Evolutionary conservation across 2,797 vertebrate species (phyloP).

Genomic region (Dipus sagitta): DNA sequence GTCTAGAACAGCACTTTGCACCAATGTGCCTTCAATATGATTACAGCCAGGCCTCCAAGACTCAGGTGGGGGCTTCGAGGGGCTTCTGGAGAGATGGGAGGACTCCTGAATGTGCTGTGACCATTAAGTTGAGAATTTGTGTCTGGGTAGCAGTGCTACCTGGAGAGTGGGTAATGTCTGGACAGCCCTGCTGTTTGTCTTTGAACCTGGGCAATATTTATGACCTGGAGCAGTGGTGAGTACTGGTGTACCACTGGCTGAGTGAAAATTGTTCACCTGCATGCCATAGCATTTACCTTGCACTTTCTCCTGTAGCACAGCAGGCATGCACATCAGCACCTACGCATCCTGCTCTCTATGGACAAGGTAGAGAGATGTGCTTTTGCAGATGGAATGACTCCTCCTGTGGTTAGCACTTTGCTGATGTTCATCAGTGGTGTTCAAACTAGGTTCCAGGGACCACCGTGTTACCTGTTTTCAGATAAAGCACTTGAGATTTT

Average conservation of each 20-base stretch:
- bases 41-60: no score
- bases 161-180: background rate
- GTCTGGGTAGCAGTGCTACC: background rate
- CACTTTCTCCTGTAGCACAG: background rate
- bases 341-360: accelerated
- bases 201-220: background rate
- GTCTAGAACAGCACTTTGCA: background rate
- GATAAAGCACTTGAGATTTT: background rate
- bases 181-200: background rate
- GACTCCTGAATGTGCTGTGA: background rate
- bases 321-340: accelerated
- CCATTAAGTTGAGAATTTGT: background rate
- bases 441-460: background rate
- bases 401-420: background rate
- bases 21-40: background rate
- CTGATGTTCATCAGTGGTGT: background rate
- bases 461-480: background rate
- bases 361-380: background rate
- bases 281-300: no score
- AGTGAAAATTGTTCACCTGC: background rate
- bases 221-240: no score
- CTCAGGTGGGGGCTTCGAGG: background rate
- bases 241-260: background rate
- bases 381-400: background rate
- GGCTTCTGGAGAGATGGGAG: background rate